These are phyloP conservation scores for Lucilia cuprina DNA, from an alignment of 1,140 invertebrate genomes.

Conservation along the genomic window DNA sequence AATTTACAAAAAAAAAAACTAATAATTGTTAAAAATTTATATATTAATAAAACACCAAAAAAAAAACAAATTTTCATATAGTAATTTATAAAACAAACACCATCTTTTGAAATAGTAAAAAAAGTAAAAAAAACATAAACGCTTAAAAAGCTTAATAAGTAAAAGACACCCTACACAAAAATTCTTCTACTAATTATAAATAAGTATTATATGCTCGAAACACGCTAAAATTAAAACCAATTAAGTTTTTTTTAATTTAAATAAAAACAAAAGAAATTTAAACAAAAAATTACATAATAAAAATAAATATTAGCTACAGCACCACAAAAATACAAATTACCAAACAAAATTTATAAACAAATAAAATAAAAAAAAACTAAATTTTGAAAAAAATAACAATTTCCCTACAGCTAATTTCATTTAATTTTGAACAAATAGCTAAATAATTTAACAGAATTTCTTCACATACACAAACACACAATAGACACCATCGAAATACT, in stretches of 20 bases:
- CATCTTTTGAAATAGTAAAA: neutral
- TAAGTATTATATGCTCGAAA: neutral
- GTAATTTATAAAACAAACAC: neutral
- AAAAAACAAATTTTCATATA: neutral
- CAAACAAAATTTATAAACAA: neutral
- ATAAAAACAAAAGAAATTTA: no score
- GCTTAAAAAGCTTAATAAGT: neutral
- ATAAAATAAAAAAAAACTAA: neutral
- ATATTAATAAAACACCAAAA: neutral
- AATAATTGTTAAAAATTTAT: neutral
- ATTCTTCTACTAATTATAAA: neutral
- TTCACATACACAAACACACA: no score
- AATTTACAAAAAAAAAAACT: neutral
- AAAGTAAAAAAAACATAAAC: neutral
- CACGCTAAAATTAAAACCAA: neutral
- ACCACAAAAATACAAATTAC: constrained; percentile 7
- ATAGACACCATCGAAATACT: no score
- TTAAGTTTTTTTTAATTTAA: no score
- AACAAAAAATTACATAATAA: neutral
- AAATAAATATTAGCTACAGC: constrained; percentile 5
- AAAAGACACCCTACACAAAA: neutral
- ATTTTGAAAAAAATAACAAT: neutral
- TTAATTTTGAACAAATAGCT: neutral
- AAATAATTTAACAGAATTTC: no score
- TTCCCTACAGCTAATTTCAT: neutral